Evolutionary conservation across 2,113 vertebrate genomes (phyloP).

Genomic region (Sylvicapra grimmia): DNA sequence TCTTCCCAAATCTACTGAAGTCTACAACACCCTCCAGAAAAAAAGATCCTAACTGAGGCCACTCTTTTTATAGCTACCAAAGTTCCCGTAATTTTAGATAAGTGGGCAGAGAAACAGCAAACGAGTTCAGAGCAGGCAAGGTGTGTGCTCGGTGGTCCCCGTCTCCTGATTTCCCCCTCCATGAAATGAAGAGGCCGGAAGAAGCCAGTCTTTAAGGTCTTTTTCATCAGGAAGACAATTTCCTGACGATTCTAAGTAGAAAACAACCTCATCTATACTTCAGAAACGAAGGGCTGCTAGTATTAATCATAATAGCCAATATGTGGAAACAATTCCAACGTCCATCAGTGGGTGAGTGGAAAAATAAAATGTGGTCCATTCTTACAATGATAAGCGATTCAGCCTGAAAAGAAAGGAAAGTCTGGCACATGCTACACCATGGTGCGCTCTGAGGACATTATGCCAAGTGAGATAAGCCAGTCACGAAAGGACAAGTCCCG

Average conservation of each 20-base stretch:
- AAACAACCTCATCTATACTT: not conserved
- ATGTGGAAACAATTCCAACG: accelerated
- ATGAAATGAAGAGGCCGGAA: not conserved
- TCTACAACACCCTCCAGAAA: not conserved
- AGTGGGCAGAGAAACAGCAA: not conserved
- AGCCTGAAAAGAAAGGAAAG: not conserved
- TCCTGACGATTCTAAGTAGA: not conserved
- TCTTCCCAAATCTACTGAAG: not conserved
- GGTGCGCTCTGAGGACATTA: not conserved
- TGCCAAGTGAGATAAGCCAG: not conserved
- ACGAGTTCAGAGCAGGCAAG: not conserved
- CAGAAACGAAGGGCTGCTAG: not conserved
- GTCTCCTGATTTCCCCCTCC: not conserved
- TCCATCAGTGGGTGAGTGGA: too few species aligned
- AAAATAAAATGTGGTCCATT: too few species aligned
- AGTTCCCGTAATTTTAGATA: not conserved
- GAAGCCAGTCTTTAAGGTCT: not conserved
- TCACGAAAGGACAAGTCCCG: not conserved
- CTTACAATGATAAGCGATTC: too few species aligned
- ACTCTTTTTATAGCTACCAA: not conserved
- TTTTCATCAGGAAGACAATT: not conserved
- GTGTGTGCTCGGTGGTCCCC: not conserved
- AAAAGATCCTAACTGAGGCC: not conserved
- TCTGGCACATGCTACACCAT: not conserved
- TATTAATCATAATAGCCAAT: not conserved